A percentile compares a stretch with the other conserved stretches of the same genome.
These are phyloP conservation scores for Heterotilapia buettikoferi DNA, from an alignment of 2,113 vertebrate genomes.

Conservation along the genomic window DNA sequence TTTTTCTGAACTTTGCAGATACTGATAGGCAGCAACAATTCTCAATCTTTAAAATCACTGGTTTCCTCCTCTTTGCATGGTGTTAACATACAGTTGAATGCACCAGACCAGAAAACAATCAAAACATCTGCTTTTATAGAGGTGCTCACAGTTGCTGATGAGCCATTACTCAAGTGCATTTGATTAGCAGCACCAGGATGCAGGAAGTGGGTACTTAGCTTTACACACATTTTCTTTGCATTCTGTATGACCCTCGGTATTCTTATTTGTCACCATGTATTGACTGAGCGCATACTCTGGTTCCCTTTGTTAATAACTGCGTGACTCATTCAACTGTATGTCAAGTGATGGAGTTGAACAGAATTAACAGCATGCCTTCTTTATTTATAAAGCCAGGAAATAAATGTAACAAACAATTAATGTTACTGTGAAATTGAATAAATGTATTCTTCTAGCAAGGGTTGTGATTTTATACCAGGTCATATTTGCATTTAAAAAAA, in stretches of 20 bases:
- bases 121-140: neutral
- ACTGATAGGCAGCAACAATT: neutral
- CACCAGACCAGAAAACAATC: neutral
- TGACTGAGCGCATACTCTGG: neutral
- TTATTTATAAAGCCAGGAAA: neutral
- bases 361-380: neutral
- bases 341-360: neutral
- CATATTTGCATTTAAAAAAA: neutral
- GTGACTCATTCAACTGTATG: neutral
- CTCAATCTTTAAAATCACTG: neutral
- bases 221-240: neutral
- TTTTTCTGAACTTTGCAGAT: neutral
- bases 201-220: neutral
- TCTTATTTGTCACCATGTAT: neutral
- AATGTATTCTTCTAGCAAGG: neutral
- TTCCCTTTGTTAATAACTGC: neutral
- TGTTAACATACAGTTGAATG: neutral
- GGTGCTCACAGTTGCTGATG: neutral
- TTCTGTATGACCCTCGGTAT: neutral
- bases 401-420: neutral
- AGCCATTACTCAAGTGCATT: neutral
- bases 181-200: neutral
- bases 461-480: neutral
- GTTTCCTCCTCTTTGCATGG: neutral
- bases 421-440: rapidly evolving